Percentiles rank a stretch among this genome's conserved stretches.
phyloP scores from a whole-genome alignment of 1,140 invertebrate genomes.

The Drosophila virilis region DNA sequence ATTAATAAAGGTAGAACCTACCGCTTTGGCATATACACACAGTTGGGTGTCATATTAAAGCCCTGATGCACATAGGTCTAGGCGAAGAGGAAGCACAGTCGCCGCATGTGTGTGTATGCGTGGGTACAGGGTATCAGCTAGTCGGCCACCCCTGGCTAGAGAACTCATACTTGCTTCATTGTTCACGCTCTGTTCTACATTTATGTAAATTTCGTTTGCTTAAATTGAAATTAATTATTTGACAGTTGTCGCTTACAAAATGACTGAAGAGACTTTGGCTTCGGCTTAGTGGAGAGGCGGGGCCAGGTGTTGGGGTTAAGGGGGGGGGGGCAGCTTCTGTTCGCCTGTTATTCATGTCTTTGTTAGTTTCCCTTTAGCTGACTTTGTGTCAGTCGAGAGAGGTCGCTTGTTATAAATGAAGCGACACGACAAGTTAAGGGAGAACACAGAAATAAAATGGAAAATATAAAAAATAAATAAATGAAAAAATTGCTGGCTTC shows the following conservation, averaged over 20 bases:
- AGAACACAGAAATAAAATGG: not conserved
- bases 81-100: no score
- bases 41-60: no score
- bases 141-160: no score
- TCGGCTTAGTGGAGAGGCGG: no score
- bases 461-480: conserved; percentile 2
- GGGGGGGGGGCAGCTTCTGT: not conserved
- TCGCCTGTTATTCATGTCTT: conserved; percentile 8
- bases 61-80: no score
- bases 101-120: not conserved
- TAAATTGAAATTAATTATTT: conserved; percentile 83
- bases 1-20: no score
- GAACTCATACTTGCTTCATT: not conserved
- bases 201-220: conserved; percentile 79
- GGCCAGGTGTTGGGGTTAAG: not conserved
- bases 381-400: conserved; percentile 38
- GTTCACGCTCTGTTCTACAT: conserved; percentile 39
- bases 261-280: conserved; percentile 36
- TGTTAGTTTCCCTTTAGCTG: conserved; percentile 27
- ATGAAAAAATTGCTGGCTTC: conserved; percentile 27
- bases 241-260: conserved; percentile 73
- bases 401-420: conserved; percentile 66
- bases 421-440: conserved; percentile 32
- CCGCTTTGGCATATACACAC: no score
- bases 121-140: not conserved